Evolutionary conservation across 1,140 invertebrate genomes (phyloP).

Genomic region (Euura saliciscinereae): DNA sequence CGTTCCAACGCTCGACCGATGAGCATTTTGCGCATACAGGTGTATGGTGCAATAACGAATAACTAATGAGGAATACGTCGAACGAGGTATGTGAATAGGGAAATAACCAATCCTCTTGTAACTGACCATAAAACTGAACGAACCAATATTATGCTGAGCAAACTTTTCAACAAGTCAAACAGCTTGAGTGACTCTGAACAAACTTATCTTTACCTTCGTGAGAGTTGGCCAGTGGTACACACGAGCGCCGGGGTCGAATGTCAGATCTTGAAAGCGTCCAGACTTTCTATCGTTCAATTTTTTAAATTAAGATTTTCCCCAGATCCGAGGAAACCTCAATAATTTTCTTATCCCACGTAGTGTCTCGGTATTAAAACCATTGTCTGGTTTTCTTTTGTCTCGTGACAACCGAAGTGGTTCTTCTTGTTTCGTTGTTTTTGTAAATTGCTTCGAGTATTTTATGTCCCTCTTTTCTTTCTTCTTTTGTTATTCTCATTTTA

Average conservation of each 20-base stretch:
- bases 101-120: background rate
- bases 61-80: background rate
- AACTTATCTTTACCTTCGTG: background rate
- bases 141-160: conserved; percentile 5
- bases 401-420: background rate
- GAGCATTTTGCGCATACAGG: too few relatives aligned
- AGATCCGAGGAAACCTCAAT: background rate
- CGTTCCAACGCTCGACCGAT: too few relatives aligned
- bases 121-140: background rate
- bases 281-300: background rate
- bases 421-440: conserved; percentile 2
- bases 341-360: background rate
- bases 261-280: background rate
- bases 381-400: background rate
- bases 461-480: background rate
- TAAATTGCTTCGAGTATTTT: background rate
- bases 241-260: background rate
- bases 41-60: background rate
- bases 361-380: conserved; percentile 4
- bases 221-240: background rate
- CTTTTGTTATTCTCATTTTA: background rate
- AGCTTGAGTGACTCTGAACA: conserved; percentile 30
- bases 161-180: conserved; percentile 30
- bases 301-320: background rate
- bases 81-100: background rate